Base-by-base conservation (phyloP, 2,797 vertebrate species). In the Spinus pinus region DNA sequence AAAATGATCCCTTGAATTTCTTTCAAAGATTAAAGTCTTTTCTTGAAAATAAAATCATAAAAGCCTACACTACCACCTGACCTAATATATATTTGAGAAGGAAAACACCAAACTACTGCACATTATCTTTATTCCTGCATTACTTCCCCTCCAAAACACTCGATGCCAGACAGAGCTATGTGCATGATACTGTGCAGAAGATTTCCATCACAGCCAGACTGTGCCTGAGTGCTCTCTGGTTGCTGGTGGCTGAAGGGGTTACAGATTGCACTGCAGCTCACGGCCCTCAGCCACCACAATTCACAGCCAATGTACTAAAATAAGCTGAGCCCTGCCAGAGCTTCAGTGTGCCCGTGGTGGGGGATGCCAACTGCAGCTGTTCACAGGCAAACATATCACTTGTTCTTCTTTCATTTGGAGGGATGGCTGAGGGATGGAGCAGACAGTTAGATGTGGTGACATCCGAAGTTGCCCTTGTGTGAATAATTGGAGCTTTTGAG, bases 371-470 rank as follows among this genome's bases (percentile, higher is more conserved):
- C 28, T 69, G 62, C 81, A 94, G 70, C 81, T 62, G 14, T 19
- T 47, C 35, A n/a, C 61, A 69, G 61, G 62, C 80, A 81, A 81
- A 72, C 22, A 27, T 16, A 33, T 86, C 46, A 3, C 30, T 71
- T 3, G 1, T 31, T 70, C 73, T 90, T 61, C 67, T 44, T 69
- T 78, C 35, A 8, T 72, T 41, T 25, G 1, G 35, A 84, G 37
- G 12, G 27, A 35, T 85, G 60, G 71, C 66, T n/a, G 37, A 88
- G n/a, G 84, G 31, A 69, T 62, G 77, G 70, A 88, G 65, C 50
- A 81, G 79, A 60, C 39, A 37, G 35, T 67, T 86, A 93, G 87
- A 91, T 91, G 87, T 93, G 85, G 85, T 81, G 85, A 69, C 90
- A 70, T 90, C 82, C 8, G 8, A 86, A 95, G 72, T 35, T 61